These are phyloP conservation scores for Aethes cnicana DNA, from an alignment of 2,888 invertebrate genomes.

Conservation along the genomic window DNA sequence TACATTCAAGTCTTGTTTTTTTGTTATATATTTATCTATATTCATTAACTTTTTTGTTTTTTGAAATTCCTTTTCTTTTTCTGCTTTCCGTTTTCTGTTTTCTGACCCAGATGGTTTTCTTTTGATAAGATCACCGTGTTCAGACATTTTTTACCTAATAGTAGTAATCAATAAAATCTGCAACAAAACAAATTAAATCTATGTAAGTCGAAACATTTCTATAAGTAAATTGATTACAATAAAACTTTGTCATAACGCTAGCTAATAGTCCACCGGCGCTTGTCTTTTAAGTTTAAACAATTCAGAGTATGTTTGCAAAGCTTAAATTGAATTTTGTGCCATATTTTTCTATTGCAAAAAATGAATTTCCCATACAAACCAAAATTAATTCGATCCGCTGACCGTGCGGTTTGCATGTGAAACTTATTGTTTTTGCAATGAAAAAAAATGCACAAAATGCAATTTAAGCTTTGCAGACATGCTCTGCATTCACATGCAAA, in stretches of 20 bases:
- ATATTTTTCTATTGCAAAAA: too few species aligned
- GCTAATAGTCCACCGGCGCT: too few species aligned
- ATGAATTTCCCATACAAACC: too few species aligned
- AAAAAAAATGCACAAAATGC: too few species aligned
- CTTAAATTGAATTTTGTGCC: too few species aligned
- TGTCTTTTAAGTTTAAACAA: too few species aligned
- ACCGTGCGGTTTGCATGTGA: too few species aligned
- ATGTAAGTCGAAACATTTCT: background rate
- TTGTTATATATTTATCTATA: conserved; percentile 36
- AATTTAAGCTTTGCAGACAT: too few species aligned
- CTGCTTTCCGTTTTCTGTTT: conserved; percentile 7
- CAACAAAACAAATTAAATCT: conserved; percentile 3
- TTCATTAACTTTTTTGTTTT: conserved; percentile 35
- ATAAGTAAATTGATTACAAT: background rate
- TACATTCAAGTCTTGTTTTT: conserved; percentile 34
- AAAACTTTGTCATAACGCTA: background rate
- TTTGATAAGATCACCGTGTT: background rate
- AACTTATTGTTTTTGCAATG: too few species aligned
- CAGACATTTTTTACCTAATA: conserved; percentile 15
- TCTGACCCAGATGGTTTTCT: conserved; percentile 4
- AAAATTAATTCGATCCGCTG: too few species aligned
- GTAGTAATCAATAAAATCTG: conserved; percentile 3
- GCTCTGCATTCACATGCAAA: too few species aligned
- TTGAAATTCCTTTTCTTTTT: conserved; percentile 23
- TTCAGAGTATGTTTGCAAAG: too few species aligned